Evolutionary conservation across 2,113 vertebrate species (phyloP), one percentile per base, ranked within the genome.

Genomic region (Lagopus leucura): DNA sequence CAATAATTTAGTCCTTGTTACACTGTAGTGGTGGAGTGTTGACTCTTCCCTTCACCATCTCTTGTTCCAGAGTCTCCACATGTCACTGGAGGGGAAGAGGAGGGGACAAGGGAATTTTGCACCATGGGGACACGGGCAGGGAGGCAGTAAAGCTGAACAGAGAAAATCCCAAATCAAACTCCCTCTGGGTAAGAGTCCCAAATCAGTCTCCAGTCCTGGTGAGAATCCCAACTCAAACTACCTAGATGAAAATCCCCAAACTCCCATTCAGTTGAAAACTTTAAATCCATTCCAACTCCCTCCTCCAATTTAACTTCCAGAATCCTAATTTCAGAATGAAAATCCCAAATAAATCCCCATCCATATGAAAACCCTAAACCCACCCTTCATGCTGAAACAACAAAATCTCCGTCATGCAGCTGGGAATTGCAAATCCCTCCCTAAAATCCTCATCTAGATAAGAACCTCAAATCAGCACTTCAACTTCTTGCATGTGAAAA

Each of bases 41-140:
- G 24, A 11, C 22, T 22, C 27, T 10, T 17, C 16, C 4, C 50
- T 81, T 64, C 5, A 1, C 15, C 63, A 28, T 43, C 48, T 58
- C 48, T 71, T 2, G 3, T 19, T 58, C 57, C 77, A 45, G 24
- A 57, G 48, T 5, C 14, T 43, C 64, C 18, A 7, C 8, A 3
- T 10, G 8, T 47, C 19, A 3, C 11, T 18, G 30, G 13, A 6
- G 13, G 7, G 32, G 16, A 50, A 61, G 43, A 61, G 38, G 9
- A 77, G 13, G 11, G 13, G 8, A 38, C 13, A 30, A 67, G 7
- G 36, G 48, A 58, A 52, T 63, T 79, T 65, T 17, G 30, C 73
- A 15, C 25, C 34, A 18, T 15, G 0, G 1, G 22, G 34, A 12
- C 3, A 30, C 1, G 8, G 48, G 22, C 5, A 22, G 17, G 36